phyloP scores from a whole-genome alignment of 2,888 invertebrate genomes.

The Drosophila flavopinicola region DNA sequence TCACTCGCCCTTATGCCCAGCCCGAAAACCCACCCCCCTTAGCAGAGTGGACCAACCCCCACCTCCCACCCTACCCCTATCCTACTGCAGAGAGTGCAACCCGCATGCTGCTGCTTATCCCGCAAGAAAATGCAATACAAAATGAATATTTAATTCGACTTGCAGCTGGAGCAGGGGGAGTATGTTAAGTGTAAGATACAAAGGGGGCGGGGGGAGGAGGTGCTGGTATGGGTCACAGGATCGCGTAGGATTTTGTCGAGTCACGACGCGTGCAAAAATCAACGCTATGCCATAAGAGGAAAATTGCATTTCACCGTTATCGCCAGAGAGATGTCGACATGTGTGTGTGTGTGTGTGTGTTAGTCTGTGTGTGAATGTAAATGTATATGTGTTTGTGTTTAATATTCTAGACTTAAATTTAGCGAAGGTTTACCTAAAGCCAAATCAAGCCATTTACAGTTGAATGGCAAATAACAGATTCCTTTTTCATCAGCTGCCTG shows the following conservation, averaged over 20 bases:
- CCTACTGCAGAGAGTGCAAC: neutral
- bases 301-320: conserved; percentile 76
- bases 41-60: too few species aligned
- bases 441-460: conserved; percentile 1
- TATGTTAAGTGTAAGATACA: neutral
- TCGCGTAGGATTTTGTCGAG: conserved; percentile 33
- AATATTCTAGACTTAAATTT: conserved; percentile 8
- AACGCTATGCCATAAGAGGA: conserved; percentile 67
- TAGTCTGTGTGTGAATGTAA: conserved; percentile 10
- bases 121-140: conserved; percentile 73
- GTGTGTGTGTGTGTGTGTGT: conserved; percentile 14
- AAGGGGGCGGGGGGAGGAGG: neutral
- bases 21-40: neutral
- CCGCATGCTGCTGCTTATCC: conserved; percentile 29
- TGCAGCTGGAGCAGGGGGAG: conserved; percentile 4
- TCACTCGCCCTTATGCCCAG: conserved; percentile 15
- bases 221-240: conserved; percentile 6
- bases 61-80: neutral
- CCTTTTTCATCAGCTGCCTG: too few species aligned
- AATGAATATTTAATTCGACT: conserved; percentile 72
- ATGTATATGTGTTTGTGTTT: neutral
- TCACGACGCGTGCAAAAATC: conserved; percentile 67
- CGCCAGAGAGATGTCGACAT: conserved; percentile 34
- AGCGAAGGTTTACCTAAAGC: neutral
- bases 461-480: too few species aligned